Conservation (phyloP, 2,797 vertebrate species). For the Podargus strigoides region DNA sequence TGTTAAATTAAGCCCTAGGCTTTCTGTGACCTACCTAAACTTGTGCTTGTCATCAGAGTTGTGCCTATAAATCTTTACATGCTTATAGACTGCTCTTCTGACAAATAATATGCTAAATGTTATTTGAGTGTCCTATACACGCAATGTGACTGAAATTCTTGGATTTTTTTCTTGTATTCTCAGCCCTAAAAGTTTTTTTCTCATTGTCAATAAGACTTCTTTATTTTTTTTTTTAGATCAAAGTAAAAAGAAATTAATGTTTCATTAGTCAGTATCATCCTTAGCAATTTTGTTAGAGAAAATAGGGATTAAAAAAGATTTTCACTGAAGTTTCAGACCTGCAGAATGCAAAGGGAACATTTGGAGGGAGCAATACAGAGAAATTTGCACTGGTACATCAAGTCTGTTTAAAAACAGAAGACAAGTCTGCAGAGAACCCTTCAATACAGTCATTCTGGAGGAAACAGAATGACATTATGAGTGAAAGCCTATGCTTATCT, state of each 20-base stretch:
- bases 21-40: not conserved
- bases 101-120: not conserved
- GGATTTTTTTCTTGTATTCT: not conserved
- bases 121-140: not conserved
- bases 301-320: not conserved
- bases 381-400: not conserved
- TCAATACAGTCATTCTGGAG: not conserved
- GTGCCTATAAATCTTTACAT: not conserved
- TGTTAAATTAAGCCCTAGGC: not conserved
- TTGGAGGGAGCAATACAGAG: not conserved
- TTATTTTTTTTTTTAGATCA: not conserved
- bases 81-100: not conserved
- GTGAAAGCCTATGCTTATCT: not conserved
- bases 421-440: not conserved
- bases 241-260: not conserved
- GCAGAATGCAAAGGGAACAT: not conserved
- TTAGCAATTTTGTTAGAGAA: not conserved
- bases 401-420: not conserved
- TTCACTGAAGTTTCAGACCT: not conserved
- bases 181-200: not conserved
- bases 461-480: not conserved
- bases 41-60: not conserved
- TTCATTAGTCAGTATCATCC: not conserved
- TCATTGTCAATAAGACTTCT: not conserved
- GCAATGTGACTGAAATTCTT: not conserved